Evolutionary conservation across 2,888 invertebrate species (phyloP), one percentile per base, ranked within the genome.

Genomic region (Cordilura impudica): DNA sequence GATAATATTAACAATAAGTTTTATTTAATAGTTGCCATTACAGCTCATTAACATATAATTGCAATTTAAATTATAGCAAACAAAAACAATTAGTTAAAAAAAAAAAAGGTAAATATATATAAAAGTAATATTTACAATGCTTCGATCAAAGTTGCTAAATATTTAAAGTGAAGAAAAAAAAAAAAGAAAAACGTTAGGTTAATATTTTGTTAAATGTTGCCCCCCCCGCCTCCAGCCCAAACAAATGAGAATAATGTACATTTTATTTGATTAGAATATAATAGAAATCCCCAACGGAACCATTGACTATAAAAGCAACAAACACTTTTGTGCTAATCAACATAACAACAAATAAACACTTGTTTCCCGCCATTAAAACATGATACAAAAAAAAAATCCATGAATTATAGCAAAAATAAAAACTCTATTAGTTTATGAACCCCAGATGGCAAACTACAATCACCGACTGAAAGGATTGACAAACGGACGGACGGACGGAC

Each of bases 401-500:
- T 79, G 75, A 75, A 75, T 79, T 71, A 63, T 58, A 49, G 14
- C 58, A 49, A 66, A 54, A 39, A 67, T 51, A 53, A 58, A 31
- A 45, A 16, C 54, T 47, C 56, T 66, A n/a, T 51, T 19, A 56
- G 29, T 23, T 51, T 51, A 14, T 14, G 26, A 45, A 26, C 10
- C 26, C 75, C 79, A 79, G 79, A 67, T 79, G 79, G 75, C 75
- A 72, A 79, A 79, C 79, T 58, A 72, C 79, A 75, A 74, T 75
- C 71, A 72, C 75, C 66, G 43, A 67, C 45, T 21, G 26, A 14
- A 14, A 23, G 43, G 21, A 43, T n/a, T 14, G 16, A 56, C 49
- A 56, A 26, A 35, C 10, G 2, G 61, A 54, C 6, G 31, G 10
- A 60, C 6, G n/a, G 49, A n/a, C n/a, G 19, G 47, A 61, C 45